These are phyloP conservation scores for Hapalemur alaotrensis DNA, from an alignment of 2,797 vertebrate species.

Conservation along the genomic window DNA sequence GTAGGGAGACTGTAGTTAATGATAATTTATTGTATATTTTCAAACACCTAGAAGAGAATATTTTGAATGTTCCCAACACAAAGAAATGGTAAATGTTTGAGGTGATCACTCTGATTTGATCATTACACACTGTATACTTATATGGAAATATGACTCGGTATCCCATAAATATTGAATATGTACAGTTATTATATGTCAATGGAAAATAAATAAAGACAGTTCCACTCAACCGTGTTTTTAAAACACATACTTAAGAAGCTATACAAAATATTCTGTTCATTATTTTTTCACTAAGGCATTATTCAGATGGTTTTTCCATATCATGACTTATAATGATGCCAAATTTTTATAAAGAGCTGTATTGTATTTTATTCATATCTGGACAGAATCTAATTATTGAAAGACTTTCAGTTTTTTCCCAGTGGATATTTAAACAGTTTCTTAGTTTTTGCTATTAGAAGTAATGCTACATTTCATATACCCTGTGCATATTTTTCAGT, in stretches of 20 bases:
- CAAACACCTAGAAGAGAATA: background rate
- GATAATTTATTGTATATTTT: background rate
- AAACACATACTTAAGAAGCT: background rate
- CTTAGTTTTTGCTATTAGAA: background rate
- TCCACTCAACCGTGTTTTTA: background rate
- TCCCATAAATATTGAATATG: background rate
- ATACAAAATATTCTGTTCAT: background rate
- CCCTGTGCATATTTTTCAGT: background rate
- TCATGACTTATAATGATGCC: background rate
- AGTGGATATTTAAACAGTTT: background rate
- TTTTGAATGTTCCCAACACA: background rate
- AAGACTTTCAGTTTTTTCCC: background rate
- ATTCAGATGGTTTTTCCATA: background rate
- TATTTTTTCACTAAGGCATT: background rate
- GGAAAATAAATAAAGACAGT: background rate
- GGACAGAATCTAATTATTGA: background rate
- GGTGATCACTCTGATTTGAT: background rate
- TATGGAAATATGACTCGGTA: background rate
- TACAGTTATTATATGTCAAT: background rate
- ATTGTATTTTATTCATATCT: background rate
- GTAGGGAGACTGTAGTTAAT: background rate
- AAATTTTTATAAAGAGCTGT: background rate
- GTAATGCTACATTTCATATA: background rate
- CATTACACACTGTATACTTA: background rate
- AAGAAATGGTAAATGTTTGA: background rate